phyloP scores from a whole-genome alignment of 92 coral and sea anemone genomes.

The Palythoa caribaeorum region DNA sequence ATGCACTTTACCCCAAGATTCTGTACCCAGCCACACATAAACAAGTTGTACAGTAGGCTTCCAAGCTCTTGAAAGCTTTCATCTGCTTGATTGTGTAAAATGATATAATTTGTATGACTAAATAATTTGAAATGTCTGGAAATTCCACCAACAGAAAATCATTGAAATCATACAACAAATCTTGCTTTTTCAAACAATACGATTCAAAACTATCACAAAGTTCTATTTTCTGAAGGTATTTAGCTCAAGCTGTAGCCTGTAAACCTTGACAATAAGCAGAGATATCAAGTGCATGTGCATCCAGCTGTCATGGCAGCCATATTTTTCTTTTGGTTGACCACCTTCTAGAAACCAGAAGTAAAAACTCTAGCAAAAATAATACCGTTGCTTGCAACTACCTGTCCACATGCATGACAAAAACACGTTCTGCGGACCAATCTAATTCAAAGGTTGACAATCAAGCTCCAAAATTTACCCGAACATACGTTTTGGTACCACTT shows the following conservation, averaged over 20 bases:
- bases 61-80: slow-evolving; percentile 49
- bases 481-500: too few species aligned
- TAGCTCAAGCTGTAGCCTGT: background rate
- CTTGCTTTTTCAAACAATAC: background rate
- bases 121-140: slow-evolving; percentile 9
- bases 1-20: slow-evolving; percentile 38
- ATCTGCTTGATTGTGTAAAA: too few species aligned
- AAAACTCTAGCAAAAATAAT: too few species aligned
- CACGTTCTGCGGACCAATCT: too few species aligned
- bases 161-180: background rate
- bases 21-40: background rate
- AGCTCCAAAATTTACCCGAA: too few species aligned
- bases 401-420: too few species aligned
- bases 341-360: too few species aligned
- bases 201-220: too few species aligned
- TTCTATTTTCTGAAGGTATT: background rate
- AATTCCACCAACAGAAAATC: background rate
- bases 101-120: too few species aligned
- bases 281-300: background rate
- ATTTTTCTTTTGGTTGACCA: background rate
- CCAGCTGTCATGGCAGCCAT: background rate
- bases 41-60: slow-evolving; percentile 17
- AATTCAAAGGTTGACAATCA: too few species aligned
- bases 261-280: background rate
- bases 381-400: too few species aligned